Conservation (phyloP, 2,113 vertebrate genomes). For the Brienomyrus longianalis region DNA sequence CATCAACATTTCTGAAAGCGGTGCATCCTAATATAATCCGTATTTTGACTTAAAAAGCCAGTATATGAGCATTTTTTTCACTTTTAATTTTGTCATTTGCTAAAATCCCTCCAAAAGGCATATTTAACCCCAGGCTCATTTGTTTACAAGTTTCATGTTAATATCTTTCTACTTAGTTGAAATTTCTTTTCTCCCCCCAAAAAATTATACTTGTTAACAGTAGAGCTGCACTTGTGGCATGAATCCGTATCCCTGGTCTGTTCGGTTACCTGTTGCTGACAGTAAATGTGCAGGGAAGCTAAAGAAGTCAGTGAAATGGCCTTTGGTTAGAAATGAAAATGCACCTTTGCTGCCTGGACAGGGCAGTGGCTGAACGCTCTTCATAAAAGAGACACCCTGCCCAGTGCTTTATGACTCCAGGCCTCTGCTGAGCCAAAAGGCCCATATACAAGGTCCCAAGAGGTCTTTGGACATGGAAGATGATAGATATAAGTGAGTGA, state of each 20-base stretch:
- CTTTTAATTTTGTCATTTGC: neutral
- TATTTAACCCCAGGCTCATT: neutral
- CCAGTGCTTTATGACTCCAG: neutral
- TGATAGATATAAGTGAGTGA: neutral
- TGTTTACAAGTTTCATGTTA: neutral
- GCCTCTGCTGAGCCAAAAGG: neutral
- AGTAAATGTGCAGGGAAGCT: neutral
- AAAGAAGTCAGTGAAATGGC: neutral
- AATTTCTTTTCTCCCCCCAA: neutral
- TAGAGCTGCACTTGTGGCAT: neutral
- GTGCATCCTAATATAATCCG: neutral
- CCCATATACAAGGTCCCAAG: neutral
- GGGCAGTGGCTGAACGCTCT: neutral
- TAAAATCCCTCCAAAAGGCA: neutral
- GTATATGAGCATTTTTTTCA: neutral
- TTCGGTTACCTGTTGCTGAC: neutral
- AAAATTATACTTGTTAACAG: neutral
- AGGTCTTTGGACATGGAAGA: neutral
- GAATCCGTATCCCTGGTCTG: neutral
- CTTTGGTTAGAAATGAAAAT: neutral
- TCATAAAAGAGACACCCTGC: neutral
- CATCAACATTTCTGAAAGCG: neutral
- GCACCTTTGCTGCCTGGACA: neutral
- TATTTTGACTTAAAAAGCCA: neutral
- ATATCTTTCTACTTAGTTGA: neutral